Percentiles rank a stretch among this genome's conserved stretches.
phyloP scores from a whole-genome alignment of 1,140 invertebrate genomes.

The Drosophila sechellia region DNA sequence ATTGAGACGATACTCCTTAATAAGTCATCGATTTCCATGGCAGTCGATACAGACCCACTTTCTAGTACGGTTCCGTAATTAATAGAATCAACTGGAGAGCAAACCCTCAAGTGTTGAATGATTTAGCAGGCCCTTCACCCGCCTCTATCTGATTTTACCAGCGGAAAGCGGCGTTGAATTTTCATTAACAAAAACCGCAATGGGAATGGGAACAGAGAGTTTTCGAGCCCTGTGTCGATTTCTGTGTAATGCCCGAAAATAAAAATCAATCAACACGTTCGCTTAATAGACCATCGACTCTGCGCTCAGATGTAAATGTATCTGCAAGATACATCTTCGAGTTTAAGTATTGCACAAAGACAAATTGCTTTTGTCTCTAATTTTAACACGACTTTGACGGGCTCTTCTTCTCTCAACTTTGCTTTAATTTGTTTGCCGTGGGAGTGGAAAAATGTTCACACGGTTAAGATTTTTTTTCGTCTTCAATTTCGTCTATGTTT shows the following conservation, averaged over 20 bases:
- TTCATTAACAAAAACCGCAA: conserved; percentile 56
- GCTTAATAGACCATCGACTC: conserved; percentile 58
- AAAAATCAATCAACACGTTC: conserved; percentile 80
- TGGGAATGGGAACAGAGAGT: conserved; percentile 46
- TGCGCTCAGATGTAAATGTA: conserved; percentile 66
- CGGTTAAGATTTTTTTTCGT: conserved; percentile 47
- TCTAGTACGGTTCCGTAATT: conserved; percentile 53
- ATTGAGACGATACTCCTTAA: conserved; percentile 45
- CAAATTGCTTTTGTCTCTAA: conserved; percentile 80
- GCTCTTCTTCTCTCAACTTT: conserved; percentile 32
- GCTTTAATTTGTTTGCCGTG: conserved; percentile 78
- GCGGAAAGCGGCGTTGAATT: conserved; percentile 11
- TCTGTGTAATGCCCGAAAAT: conserved; percentile 56
- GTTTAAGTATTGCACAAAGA: conserved; percentile 71
- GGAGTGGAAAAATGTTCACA: conserved; percentile 74
- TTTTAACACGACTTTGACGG: conserved; percentile 66
- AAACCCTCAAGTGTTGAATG: conserved; percentile 62
- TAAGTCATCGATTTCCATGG: conserved; percentile 39
- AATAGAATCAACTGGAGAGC: conserved; percentile 59
- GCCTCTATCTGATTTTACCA: background rate
- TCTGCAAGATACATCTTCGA: conserved; percentile 67
- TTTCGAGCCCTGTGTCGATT: conserved; percentile 29
- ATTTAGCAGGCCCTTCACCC: conserved; percentile 56
- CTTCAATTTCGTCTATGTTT: conserved; percentile 25
- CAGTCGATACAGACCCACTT: conserved; percentile 22